Evolutionary conservation across 2,888 invertebrate species (phyloP).

Genomic region (Patella depressa): DNA sequence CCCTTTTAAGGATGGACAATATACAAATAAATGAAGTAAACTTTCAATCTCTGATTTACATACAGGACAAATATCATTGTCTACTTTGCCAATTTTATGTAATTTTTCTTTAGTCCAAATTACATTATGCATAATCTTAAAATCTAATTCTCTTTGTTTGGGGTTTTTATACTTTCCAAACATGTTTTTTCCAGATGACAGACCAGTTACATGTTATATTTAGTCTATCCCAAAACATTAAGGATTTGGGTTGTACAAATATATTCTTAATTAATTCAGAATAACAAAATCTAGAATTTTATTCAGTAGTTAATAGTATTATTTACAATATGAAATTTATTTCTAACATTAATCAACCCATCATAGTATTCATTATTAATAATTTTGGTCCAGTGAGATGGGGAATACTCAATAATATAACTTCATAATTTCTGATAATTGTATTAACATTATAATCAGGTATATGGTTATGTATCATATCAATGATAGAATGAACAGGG

Average conservation of each 20-base stretch:
- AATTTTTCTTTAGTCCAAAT: neutral
- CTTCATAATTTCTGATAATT: neutral
- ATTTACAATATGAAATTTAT: no score
- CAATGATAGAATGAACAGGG: neutral
- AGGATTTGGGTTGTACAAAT: neutral
- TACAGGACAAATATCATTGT: conserved; percentile 1
- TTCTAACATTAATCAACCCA: no score
- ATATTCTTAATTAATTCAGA: neutral
- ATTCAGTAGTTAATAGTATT: no score
- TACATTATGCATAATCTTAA: neutral
- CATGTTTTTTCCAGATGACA: neutral
- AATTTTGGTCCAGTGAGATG: no score
- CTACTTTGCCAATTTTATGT: neutral
- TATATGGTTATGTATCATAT: neutral
- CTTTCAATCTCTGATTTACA: neutral
- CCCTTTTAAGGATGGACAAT: neutral
- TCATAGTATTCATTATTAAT: no score
- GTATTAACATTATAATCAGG: neutral
- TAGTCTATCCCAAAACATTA: neutral
- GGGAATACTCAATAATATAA: no score
- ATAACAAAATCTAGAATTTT: neutral
- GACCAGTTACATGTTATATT: neutral
- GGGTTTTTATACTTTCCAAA: neutral
- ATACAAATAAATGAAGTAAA: neutral
- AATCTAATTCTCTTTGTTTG: neutral